Conservation (phyloP, 2,113 vertebrate species). For the Mystacornis crossleyi region DNA sequence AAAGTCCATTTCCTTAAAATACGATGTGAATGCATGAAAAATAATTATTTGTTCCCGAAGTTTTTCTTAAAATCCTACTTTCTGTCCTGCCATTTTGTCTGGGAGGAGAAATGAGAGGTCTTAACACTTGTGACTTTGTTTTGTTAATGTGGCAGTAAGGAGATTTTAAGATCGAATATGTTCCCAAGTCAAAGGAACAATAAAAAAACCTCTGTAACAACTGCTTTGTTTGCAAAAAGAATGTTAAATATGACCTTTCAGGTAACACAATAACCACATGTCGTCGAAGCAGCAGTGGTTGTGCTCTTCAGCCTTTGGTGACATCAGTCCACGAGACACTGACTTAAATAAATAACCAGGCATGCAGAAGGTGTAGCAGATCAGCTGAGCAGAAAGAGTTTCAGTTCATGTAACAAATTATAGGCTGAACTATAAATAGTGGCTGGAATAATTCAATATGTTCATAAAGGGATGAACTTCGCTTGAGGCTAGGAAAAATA, state of each 20-base stretch:
- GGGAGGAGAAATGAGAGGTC: not conserved
- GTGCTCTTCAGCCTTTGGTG: not conserved
- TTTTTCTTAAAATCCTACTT: not conserved
- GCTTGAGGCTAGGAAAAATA: slow-evolving; percentile 39
- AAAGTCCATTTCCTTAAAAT: not conserved
- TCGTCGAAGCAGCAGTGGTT: not conserved
- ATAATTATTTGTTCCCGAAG: not conserved
- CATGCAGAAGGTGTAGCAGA: not conserved
- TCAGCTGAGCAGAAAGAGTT: slow-evolving; percentile 8
- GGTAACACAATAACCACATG: not conserved
- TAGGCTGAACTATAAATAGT: slow-evolving; percentile 26
- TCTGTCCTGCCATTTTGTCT: not conserved
- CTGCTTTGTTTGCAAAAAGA: not conserved
- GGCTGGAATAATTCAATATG: not conserved
- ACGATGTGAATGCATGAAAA: not conserved
- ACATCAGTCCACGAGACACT: not conserved
- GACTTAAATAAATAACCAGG: not conserved
- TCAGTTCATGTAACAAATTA: slow-evolving; percentile 17
- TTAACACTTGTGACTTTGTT: not conserved
- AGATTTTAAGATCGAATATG: not conserved
- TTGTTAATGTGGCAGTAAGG: not conserved
- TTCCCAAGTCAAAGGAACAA: not conserved
- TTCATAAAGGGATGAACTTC: not conserved
- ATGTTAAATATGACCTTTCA: not conserved
- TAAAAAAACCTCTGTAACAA: not conserved